Conservation (phyloP, 2,797 vertebrate genomes). For the Acanthornis magna region DNA sequence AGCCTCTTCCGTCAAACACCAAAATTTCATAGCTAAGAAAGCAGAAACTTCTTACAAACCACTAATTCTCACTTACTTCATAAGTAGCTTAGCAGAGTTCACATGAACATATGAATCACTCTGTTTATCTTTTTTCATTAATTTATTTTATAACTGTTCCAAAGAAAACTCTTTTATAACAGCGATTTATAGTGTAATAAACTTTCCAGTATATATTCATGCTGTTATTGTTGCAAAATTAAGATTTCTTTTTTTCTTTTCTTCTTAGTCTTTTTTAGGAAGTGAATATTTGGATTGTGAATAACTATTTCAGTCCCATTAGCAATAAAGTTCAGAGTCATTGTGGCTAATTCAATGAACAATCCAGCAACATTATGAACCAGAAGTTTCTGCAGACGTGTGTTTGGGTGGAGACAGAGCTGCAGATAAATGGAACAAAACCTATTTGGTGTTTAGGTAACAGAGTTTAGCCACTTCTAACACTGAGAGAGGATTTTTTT, state of each 20-base stretch:
- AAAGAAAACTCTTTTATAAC: slow-evolving; percentile 27
- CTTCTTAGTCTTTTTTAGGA: not conserved
- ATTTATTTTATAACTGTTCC: slow-evolving; percentile 45
- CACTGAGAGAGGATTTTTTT: not conserved
- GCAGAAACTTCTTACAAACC: slow-evolving; percentile 5
- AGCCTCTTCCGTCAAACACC: not conserved
- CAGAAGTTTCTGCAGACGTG: not conserved
- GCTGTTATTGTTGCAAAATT: slow-evolving; percentile 13
- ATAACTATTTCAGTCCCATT: not conserved
- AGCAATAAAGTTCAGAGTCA: not conserved
- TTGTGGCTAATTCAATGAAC: not conserved
- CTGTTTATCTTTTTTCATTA: slow-evolving; percentile 19
- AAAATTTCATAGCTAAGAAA: not conserved
- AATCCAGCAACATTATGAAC: not conserved
- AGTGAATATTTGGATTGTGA: not conserved
- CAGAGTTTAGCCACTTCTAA: not conserved
- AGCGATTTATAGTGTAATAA: slow-evolving; percentile 4
- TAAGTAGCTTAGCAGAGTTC: slow-evolving; percentile 20
- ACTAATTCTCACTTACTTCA: not conserved
- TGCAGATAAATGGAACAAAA: not conserved
- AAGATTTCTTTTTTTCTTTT: not conserved
- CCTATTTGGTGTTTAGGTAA: not conserved
- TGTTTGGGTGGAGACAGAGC: not conserved
- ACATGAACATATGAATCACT: slow-evolving; percentile 26
- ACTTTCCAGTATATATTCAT: not conserved